These are phyloP conservation scores for Drosophila rellima DNA, from an alignment of 2,888 invertebrate species.

Conservation along the genomic window DNA sequence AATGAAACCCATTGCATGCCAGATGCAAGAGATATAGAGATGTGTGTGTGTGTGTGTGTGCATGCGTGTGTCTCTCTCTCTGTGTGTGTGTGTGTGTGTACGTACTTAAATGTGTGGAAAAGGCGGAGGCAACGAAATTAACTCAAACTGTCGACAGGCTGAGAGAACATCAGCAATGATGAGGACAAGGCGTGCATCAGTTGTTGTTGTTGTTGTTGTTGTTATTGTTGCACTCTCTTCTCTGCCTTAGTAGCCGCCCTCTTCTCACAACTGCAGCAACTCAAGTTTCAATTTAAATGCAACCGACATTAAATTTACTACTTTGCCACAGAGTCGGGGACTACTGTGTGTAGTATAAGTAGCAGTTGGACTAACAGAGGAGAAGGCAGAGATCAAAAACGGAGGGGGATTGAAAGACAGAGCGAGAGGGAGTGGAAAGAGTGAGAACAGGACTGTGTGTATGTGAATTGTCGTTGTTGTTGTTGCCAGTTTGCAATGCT, in stretches of 20 bases:
- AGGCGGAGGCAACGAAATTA: constrained; percentile 69
- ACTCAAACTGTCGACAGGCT: constrained; percentile 77
- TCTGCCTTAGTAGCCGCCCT: neutral
- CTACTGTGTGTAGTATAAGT: constrained; percentile 48
- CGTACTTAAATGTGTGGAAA: constrained; percentile 58
- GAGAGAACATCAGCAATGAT: constrained; percentile 32
- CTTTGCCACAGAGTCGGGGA: constrained; percentile 69
- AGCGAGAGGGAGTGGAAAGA: neutral
- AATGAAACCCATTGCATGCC: constrained; percentile 39
- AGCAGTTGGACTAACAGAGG: constrained; percentile 1
- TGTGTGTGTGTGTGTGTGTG: constrained; percentile 3
- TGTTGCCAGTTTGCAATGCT: constrained; percentile 25
- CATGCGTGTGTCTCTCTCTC: constrained; percentile 20
- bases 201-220: neutral
- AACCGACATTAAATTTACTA: constrained; percentile 82
- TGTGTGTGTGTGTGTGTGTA: constrained; percentile 21
- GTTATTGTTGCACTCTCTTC: constrained; percentile 3
- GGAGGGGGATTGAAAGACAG: too few relatives aligned
- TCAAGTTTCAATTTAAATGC: constrained; percentile 80
- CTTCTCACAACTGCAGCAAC: constrained; percentile 16
- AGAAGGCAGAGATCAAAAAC: neutral
- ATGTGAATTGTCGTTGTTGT: constrained; percentile 18
- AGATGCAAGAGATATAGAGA: constrained; percentile 50
- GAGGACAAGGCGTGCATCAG: constrained; percentile 16
- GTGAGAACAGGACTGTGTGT: constrained; percentile 26